Percentiles rank a stretch among this genome's conserved stretches.
These are phyloP conservation scores for Camponotus pennsylvanicus DNA, from an alignment of 1,140 invertebrate genomes.

Conservation along the genomic window DNA sequence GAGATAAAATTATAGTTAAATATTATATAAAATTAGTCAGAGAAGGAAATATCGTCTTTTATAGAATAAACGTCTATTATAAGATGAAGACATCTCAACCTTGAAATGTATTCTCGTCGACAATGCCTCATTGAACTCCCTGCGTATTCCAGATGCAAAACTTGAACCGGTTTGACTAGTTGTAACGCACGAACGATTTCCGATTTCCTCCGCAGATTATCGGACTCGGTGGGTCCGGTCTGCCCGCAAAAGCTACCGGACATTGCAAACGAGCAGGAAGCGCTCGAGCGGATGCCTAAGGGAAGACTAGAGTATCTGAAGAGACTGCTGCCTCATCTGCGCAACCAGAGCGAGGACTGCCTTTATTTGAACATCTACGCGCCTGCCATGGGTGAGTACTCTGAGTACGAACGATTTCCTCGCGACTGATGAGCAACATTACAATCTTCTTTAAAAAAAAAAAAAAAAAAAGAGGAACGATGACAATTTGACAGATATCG, in stretches of 20 bases:
- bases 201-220: slow-evolving; percentile 83
- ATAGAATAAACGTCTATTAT: not conserved
- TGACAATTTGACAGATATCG: too few species aligned
- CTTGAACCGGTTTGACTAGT: slow-evolving; percentile 25
- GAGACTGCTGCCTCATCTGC: slow-evolving; percentile 93
- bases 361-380: slow-evolving; percentile 98
- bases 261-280: slow-evolving; percentile 93
- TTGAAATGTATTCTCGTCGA: not conserved
- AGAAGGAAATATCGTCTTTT: not conserved
- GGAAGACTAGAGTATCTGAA: slow-evolving; percentile 95
- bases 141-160: slow-evolving; percentile 27
- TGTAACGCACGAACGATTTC: slow-evolving; percentile 43
- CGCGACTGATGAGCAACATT: slow-evolving; percentile 13
- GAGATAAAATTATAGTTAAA: not conserved
- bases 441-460: not conserved
- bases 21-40: not conserved
- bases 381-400: slow-evolving; percentile 94
- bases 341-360: slow-evolving; percentile 98
- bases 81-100: not conserved
- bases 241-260: slow-evolving; percentile 96
- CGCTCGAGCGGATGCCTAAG: slow-evolving; percentile 94
- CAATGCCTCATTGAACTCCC: slow-evolving; percentile 3
- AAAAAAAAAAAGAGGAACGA: too few species aligned
- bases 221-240: slow-evolving; percentile 93
- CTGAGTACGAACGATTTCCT: not conserved